Base-by-base conservation (phyloP, 2,888 invertebrate genomes). In the Pimpla rufipes region DNA sequence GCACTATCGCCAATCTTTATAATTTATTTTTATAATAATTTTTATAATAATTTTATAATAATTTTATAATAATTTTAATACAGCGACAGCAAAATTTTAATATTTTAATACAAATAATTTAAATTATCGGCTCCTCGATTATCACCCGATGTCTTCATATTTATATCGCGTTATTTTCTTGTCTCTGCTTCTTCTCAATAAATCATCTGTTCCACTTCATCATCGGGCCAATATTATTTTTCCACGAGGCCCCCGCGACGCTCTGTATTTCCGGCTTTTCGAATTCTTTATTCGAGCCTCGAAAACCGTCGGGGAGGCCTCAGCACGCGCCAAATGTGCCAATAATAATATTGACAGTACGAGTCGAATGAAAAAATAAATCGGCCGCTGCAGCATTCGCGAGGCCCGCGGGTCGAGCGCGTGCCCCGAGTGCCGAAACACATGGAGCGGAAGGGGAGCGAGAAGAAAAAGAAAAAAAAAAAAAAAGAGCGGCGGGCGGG, bases 301-400 rank as follows among this genome's bases (percentile, higher is more conserved):
- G 59, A 59, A 50, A 50, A 8, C 23, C n/a, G 8, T 37, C n/a
- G 16, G 55, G 16, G 55, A 70, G 45, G 29, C 23, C 50, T 67
- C 62, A 45, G 76, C 83, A 79, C 83, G 83, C 76, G 79, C 71
- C 68, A 45, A 84, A 78, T 74, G 79, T 75, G 81, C 84, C 81
- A 84, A 84, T 81, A 79, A 84, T 79, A 84, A 84, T 84, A 84
- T 84, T 84, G 84, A 84, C 71, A 37, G 52, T 67, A 67, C 23
- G 29, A 40, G 45, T 16, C 55, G 70, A 55, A 71, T 37, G 62
- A 42, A 81, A 81, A 73, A 81, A 77, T 62, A 71, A 67, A 75
- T 40, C 29, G 77, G 42, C 50, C 18, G 71, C 50, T 64, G 62
- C 50, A n/a, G 16, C n/a, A 16, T 6, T 18, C 45, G 45, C 6